Evolutionary conservation across 2,888 invertebrate species (phyloP).

Genomic region (Lepidocyrtoides sp.): DNA sequence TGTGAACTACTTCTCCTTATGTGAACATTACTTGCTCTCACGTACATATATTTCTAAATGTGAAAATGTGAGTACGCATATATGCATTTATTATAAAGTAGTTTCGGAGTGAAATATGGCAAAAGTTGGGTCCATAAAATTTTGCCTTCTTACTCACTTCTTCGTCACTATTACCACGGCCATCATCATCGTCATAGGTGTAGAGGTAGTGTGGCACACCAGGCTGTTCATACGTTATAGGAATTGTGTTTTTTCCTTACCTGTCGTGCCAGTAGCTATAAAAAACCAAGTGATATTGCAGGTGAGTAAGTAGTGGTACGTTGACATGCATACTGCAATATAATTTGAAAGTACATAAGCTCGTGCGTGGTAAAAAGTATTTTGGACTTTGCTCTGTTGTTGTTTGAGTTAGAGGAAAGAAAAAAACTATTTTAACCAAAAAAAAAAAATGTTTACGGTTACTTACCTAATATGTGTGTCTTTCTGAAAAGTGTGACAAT

Average conservation of each 20-base stretch:
- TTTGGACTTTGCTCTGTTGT: too few relatives aligned
- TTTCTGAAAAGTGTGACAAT: too few relatives aligned
- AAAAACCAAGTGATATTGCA: conserved; percentile 1
- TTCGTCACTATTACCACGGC: conserved; percentile 27
- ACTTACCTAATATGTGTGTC: too few relatives aligned
- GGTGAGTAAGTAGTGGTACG: not conserved
- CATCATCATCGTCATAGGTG: conserved; percentile 50
- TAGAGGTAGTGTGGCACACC: not conserved
- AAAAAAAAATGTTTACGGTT: too few relatives aligned
- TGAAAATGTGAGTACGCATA: not conserved
- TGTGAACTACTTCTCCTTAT: not conserved
- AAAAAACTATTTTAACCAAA: too few relatives aligned
- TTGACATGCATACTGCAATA: too few relatives aligned
- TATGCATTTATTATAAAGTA: conserved; percentile 44
- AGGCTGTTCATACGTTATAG: conserved; percentile 13
- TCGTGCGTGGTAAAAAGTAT: too few relatives aligned
- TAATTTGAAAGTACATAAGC: too few relatives aligned
- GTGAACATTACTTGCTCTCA: not conserved
- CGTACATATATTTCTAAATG: not conserved
- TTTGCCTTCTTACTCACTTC: conserved; percentile 62
- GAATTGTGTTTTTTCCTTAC: not conserved
- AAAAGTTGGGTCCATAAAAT: conserved; percentile 72
- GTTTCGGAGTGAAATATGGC: conserved; percentile 58
- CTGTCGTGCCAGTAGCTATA: too few relatives aligned
- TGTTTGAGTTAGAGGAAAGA: too few relatives aligned